Conservation (phyloP, 2,113 vertebrate species). For the Sphaerodactylus townsendi region DNA sequence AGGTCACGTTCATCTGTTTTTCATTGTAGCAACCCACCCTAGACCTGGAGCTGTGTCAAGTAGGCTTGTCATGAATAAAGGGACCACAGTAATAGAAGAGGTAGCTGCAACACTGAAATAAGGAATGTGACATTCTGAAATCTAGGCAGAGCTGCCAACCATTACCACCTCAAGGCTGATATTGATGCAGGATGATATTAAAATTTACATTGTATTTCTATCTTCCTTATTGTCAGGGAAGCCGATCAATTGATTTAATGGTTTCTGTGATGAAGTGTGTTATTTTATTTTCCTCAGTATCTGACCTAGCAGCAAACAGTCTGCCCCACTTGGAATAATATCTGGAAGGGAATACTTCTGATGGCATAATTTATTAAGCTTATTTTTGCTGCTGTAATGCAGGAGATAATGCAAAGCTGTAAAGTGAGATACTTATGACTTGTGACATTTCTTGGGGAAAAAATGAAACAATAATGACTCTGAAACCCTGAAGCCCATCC, state of each 20-base stretch:
- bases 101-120: constrained; percentile 10
- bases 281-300: constrained; percentile 27
- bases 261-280: not conserved
- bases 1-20: too few species aligned
- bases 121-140: not conserved
- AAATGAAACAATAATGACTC: constrained; percentile 11
- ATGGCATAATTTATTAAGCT: constrained; percentile 31
- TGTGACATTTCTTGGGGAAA: constrained; percentile 22
- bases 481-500: not conserved
- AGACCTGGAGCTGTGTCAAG: not conserved
- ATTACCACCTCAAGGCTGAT: constrained; percentile 17
- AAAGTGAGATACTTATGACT: constrained; percentile 17
- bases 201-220: constrained; percentile 19
- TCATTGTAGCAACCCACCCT: not conserved
- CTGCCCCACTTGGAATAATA: not conserved
- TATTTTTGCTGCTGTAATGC: constrained; percentile 14
- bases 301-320: constrained; percentile 31
- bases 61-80: not conserved
- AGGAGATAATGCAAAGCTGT: constrained; percentile 7
- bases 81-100: constrained; percentile 1
- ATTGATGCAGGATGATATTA: constrained; percentile 9
- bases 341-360: constrained; percentile 21
- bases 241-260: constrained; percentile 6
- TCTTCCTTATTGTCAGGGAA: constrained; percentile 12
- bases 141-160: not conserved